Conservation (phyloP, 2,797 vertebrate genomes). For the Megaceryle alcyon region DNA sequence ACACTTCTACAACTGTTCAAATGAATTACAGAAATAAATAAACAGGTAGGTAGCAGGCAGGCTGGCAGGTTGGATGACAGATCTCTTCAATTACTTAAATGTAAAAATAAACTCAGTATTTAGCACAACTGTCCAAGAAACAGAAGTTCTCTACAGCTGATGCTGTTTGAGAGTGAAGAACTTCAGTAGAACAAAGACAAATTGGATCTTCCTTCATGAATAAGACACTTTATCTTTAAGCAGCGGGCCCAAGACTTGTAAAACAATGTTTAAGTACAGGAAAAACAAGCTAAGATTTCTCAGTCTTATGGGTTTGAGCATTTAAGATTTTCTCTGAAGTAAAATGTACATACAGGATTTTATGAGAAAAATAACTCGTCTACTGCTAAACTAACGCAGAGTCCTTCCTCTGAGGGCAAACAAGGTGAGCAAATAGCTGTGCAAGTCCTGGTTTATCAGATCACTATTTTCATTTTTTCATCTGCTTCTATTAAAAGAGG, state of each 20-base stretch:
- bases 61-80: neutral
- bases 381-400: neutral
- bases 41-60: neutral
- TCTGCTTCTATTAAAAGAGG: conserved; percentile 20
- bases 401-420: neutral
- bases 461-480: conserved; percentile 38
- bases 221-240: neutral
- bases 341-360: neutral
- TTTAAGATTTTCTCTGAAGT: neutral
- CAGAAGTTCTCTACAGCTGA: neutral
- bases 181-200: neutral
- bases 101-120: neutral
- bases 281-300: neutral
- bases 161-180: neutral
- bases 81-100: neutral
- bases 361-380: neutral
- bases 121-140: neutral
- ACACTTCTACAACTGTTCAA: neutral
- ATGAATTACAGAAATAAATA: neutral
- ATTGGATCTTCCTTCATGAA: neutral
- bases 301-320: neutral
- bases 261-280: neutral
- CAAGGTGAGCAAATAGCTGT: neutral
- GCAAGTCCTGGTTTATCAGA: conserved; percentile 7
- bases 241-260: neutral